phyloP scores from a whole-genome alignment of 2,797 vertebrate genomes.

The Stomatorhinus walkeri region DNA sequence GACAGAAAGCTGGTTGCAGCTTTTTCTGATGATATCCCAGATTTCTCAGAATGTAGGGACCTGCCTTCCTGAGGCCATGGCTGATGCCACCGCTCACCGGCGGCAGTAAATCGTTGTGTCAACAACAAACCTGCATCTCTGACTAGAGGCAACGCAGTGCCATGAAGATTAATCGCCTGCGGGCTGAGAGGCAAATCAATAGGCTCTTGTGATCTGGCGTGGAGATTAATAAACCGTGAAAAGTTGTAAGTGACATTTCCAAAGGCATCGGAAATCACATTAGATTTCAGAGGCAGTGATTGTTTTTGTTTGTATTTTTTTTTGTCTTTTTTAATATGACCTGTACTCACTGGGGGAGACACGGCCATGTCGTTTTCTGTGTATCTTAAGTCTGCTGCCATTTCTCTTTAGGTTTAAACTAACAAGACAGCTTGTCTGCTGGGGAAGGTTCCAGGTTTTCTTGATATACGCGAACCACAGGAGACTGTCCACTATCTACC shows the following conservation, averaged over 20 bases:
- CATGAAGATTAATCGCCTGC: not conserved
- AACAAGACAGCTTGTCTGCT: not conserved
- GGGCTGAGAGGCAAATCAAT: not conserved
- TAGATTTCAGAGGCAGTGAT: not conserved
- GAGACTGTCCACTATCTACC: not conserved
- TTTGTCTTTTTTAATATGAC: not conserved
- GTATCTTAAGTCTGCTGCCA: not conserved
- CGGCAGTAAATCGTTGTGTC: constrained; percentile 45
- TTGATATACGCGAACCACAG: not conserved
- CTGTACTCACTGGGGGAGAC: not conserved
- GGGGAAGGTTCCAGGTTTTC: not conserved
- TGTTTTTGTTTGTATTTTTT: not conserved
- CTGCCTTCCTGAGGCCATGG: not conserved
- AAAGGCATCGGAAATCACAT: not conserved
- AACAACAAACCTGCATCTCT: constrained; percentile 24
- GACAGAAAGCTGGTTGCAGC: constrained; percentile 19
- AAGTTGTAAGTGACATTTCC: constrained; percentile 2
- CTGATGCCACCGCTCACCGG: not conserved
- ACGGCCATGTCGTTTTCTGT: not conserved
- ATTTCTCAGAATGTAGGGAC: not conserved
- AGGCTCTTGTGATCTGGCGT: not conserved
- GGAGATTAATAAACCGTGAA: not conserved
- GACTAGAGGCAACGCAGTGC: not conserved
- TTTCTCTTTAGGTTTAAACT: not conserved
- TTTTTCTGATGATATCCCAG: not conserved